These are phyloP conservation scores for Brachypalpus laphriformis DNA, from an alignment of 2,888 invertebrate genomes.

Conservation along the genomic window DNA sequence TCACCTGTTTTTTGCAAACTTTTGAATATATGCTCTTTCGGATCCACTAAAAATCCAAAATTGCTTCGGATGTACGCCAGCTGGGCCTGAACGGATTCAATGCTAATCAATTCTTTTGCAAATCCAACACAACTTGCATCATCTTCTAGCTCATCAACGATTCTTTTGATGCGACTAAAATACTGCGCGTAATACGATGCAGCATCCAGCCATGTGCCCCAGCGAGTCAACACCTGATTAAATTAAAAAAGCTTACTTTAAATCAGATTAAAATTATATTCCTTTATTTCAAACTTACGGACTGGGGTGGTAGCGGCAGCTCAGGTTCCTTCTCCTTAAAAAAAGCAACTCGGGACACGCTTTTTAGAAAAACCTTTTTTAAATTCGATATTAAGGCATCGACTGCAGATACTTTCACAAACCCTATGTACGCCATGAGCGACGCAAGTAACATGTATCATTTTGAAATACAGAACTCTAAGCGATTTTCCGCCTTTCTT, in stretches of 20 bases:
- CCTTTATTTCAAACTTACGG: conserved; percentile 62
- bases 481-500: conserved; percentile 74
- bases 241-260: background rate
- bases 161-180: conserved; percentile 3
- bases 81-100: background rate
- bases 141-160: background rate
- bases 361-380: conserved; percentile 49
- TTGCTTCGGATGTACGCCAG: conserved; percentile 1
- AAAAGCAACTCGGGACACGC: conserved; percentile 74
- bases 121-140: conserved; percentile 13
- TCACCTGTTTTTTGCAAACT: background rate
- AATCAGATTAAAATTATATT: conserved; percentile 5
- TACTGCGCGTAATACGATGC: conserved; percentile 10
- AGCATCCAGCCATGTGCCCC: conserved; percentile 76
- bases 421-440: too few species aligned
- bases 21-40: background rate
- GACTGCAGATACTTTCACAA: conserved; percentile 75
- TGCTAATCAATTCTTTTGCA: conserved; percentile 1
- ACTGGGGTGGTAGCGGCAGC: conserved; percentile 76
- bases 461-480: conserved; percentile 75
- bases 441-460: conserved; percentile 72
- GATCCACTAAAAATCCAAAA: conserved; percentile 13
- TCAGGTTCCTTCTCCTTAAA: conserved; percentile 76
- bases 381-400: background rate
- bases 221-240: conserved; percentile 75